Evolutionary conservation across 2,797 vertebrate species (phyloP).

Genomic region (Myotis myotis): DNA sequence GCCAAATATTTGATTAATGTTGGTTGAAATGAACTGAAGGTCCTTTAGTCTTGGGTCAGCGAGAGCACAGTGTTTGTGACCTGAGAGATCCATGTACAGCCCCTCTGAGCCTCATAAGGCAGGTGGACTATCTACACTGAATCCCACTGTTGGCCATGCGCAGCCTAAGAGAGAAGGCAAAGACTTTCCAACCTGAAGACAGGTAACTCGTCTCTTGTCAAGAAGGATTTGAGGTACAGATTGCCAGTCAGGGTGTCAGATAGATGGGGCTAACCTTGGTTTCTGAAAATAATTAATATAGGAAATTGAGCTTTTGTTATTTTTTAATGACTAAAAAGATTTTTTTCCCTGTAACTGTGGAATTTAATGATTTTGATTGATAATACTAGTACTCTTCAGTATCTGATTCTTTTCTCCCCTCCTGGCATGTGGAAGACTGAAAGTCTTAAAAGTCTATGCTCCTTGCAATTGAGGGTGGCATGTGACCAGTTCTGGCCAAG

Average conservation of each 20-base stretch:
- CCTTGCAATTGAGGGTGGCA: neutral
- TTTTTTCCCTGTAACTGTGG: neutral
- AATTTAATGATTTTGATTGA: neutral
- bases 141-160: neutral
- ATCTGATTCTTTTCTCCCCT: neutral
- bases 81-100: neutral
- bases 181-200: neutral
- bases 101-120: neutral
- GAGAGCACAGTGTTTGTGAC: neutral
- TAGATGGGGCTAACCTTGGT: neutral
- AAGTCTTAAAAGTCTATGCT: neutral
- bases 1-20: neutral
- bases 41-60: neutral
- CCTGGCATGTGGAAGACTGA: neutral
- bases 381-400: neutral
- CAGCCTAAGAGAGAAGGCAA: neutral
- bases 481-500: neutral
- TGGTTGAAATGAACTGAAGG: neutral
- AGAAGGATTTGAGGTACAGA: neutral
- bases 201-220: neutral
- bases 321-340: neutral
- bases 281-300: neutral
- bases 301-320: neutral
- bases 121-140: neutral
- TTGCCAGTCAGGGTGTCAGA: neutral